Percentiles rank a stretch among this genome's conserved stretches.
These are phyloP conservation scores for Linnaemya vulpina DNA, from an alignment of 2,888 invertebrate genomes.

Conservation along the genomic window DNA sequence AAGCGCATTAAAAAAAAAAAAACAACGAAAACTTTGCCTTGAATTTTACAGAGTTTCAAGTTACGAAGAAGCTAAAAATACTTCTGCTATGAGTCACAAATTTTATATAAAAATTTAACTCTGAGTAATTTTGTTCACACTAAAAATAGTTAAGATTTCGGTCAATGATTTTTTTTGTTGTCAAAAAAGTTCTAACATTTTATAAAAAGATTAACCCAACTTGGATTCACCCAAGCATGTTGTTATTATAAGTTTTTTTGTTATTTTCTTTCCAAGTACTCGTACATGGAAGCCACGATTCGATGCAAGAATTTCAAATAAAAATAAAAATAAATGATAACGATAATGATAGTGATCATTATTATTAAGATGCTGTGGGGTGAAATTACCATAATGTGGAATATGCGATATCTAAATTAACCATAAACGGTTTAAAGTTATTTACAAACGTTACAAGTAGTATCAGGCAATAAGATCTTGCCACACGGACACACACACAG, in stretches of 20 bases:
- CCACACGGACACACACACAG: conserved; percentile 1
- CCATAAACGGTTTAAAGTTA: conserved; percentile 64
- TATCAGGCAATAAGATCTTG: conserved; percentile 47
- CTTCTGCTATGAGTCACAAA: not conserved
- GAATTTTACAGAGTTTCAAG: conserved; percentile 8
- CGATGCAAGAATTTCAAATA: not conserved
- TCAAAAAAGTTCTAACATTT: not conserved
- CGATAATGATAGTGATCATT: conserved; percentile 33
- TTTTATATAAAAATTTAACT: not conserved
- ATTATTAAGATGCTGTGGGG: conserved; percentile 18
- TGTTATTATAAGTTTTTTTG: too few species aligned
- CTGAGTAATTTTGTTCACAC: conserved; percentile 1
- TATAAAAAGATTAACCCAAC: conserved; percentile 2
- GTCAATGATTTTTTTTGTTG: not conserved
- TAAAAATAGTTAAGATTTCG: not conserved
- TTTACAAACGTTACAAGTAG: conserved; percentile 40
- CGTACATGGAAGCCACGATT: not conserved
- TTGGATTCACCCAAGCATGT: conserved; percentile 37
- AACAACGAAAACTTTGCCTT: too few species aligned
- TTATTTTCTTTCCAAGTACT: not conserved
- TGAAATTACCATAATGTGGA: conserved; percentile 44
- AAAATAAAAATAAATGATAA: not conserved
- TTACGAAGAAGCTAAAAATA: conserved; percentile 17
- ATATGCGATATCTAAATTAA: conserved; percentile 68
- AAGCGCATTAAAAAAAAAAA: not conserved